Percentiles rank a stretch among this genome's conserved stretches.
Conservation (phyloP, 2,113 vertebrate species). For the Kobus ellipsiprymnus region DNA sequence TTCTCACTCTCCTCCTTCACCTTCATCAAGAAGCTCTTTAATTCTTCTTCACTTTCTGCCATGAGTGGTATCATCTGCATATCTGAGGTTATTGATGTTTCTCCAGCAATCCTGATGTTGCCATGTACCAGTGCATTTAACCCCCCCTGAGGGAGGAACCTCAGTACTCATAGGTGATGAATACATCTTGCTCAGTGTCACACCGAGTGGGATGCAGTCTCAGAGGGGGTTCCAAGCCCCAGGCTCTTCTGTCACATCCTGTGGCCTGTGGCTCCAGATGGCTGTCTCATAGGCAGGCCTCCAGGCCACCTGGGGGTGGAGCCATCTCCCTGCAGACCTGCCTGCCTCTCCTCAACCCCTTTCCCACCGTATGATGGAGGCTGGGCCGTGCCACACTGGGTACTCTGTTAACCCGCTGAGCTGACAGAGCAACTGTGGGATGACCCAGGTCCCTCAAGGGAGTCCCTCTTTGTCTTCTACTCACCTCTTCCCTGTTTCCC, state of each 20-base stretch:
- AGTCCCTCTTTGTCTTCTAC: background rate
- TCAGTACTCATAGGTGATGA: background rate
- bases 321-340: background rate
- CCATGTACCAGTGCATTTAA: fast-evolving
- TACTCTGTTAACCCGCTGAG: background rate
- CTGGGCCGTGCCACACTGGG: background rate
- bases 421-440: no score
- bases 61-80: background rate
- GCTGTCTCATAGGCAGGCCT: background rate
- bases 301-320: background rate
- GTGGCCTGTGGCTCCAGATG: background rate
- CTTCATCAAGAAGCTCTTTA: background rate
- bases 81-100: background rate
- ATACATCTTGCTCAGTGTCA: no score
- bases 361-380: background rate
- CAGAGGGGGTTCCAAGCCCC: background rate
- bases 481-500: background rate
- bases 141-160: background rate
- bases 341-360: fast-evolving
- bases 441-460: background rate
- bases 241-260: background rate
- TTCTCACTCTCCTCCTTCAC: background rate
- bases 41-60: background rate
- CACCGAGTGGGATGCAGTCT: fast-evolving
- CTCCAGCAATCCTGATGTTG: background rate